Evolutionary conservation across 2,113 vertebrate genomes (phyloP).

Genomic region (Phycodurus eques): DNA sequence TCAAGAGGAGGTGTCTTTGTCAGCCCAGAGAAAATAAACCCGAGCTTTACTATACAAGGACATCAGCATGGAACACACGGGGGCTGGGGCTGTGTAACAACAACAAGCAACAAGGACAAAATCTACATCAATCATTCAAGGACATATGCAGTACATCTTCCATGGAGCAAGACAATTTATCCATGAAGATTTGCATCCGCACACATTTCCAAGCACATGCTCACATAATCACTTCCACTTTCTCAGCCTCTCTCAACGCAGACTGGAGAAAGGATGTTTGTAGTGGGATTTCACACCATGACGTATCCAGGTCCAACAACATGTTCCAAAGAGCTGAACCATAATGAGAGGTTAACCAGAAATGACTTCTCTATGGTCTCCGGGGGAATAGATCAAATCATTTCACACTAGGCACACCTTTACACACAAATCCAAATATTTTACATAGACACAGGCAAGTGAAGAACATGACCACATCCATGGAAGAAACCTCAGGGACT

Average conservation of each 20-base stretch:
- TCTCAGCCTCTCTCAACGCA: constrained; percentile 25
- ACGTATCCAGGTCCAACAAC: constrained; percentile 26
- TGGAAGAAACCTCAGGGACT: constrained; percentile 46
- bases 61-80: constrained; percentile 63
- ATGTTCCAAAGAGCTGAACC: constrained; percentile 43
- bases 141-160: constrained; percentile 51
- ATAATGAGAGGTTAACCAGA: constrained; percentile 57
- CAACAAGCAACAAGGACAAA: constrained; percentile 67
- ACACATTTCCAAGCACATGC: constrained; percentile 18
- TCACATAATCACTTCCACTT: constrained; percentile 24
- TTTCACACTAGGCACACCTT: constrained; percentile 19
- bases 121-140: constrained; percentile 67
- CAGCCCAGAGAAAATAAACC: constrained; percentile 73
- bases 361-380: constrained; percentile 31
- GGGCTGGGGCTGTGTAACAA: constrained; percentile 56
- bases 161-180: constrained; percentile 46
- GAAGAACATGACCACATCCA: constrained; percentile 32
- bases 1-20: constrained; percentile 75
- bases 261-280: constrained; percentile 37
- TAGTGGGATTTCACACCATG: constrained; percentile 31
- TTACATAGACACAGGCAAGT: constrained; percentile 21
- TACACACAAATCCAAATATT: constrained; percentile 12
- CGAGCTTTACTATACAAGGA: constrained; percentile 69
- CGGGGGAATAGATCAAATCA: constrained; percentile 16
- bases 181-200: constrained; percentile 33